Evolutionary conservation across 1,140 invertebrate genomes (phyloP), one percentile per base, ranked within the genome.

Genomic region (Pseudobourletiella spinata): DNA sequence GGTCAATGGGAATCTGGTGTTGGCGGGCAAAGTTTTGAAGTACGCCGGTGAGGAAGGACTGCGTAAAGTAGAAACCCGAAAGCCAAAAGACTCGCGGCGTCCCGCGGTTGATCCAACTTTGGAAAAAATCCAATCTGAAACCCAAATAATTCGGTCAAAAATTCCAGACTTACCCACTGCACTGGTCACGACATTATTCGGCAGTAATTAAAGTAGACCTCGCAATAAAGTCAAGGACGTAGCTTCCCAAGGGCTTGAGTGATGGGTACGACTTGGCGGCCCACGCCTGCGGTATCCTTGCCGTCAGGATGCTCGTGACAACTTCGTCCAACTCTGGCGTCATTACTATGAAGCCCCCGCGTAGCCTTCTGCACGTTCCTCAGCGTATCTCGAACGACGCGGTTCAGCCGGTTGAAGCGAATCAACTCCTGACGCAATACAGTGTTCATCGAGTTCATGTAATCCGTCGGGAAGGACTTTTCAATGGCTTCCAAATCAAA

Each of bases 21-120:
- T 83, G 86, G 11, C 91, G 79, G 0, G 92, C 89, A 77, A 83
- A 91, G 77, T 95, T 95, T 76, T 96, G 92, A 43, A 93, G 76
- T 1, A 91, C 88, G 18, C 91, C 92, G 6, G 91, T 94, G 1
- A 97, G 79, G 75, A 96, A 96, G 0, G 92, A 95, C 75, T 96
- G 91, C 0, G 91, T 92, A 73, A 96, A 96, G 76, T 88, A 97
- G 76, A 98, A 95, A 14, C 91, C 92, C 0, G 91, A 94, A 57
- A 97, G 80, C 93, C 93, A 96, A 75, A 91, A 95, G 0, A 92
- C 85, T 6, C 77, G 73, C 1, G 92, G 88, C 18, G 86, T 83
- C 2, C 89, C 89, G 26, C 86, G 76, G 35, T 91, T 84, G 59
- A 93, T 86, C 93, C 93, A 96, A 28, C 84, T 79, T 80, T 91